Conservation (phyloP, 2,888 invertebrate species). For the Agrypnus murinus region DNA sequence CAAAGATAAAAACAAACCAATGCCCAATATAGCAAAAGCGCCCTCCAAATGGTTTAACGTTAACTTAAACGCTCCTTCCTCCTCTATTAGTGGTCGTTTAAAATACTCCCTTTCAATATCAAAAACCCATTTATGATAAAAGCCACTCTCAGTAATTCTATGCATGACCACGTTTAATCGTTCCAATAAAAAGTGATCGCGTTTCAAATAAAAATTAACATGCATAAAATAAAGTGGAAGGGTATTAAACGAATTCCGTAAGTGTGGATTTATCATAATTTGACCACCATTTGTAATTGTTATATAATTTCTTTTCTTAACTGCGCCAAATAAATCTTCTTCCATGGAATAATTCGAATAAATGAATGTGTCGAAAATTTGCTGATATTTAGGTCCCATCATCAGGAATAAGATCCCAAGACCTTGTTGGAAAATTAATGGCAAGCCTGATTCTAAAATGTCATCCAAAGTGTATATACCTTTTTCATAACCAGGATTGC, state of each 20-base stretch:
- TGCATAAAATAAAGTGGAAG: conserved; percentile 26
- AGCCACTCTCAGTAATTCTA: conserved; percentile 26
- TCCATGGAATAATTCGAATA: neutral
- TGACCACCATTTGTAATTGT: conserved; percentile 24
- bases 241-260: conserved; percentile 17
- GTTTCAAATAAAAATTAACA: conserved; percentile 1
- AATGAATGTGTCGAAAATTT: conserved; percentile 24
- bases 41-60: conserved; percentile 34
- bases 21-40: conserved; percentile 23
- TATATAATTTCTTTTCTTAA: neutral
- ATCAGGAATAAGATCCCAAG: conserved; percentile 23
- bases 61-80: conserved; percentile 21
- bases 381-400: neutral
- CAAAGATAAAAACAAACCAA: conserved; percentile 24
- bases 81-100: conserved; percentile 1
- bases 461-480: conserved; percentile 18
- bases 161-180: conserved; percentile 20
- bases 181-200: conserved; percentile 31
- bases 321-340: conserved; percentile 10
- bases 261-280: conserved; percentile 19
- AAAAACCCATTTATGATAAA: conserved; percentile 38
- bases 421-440: conserved; percentile 5
- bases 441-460: conserved; percentile 30
- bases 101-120: conserved; percentile 33
- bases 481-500: conserved; percentile 36